phyloP scores from a whole-genome alignment of 1,140 invertebrate species.

The Bombus superbus region DNA sequence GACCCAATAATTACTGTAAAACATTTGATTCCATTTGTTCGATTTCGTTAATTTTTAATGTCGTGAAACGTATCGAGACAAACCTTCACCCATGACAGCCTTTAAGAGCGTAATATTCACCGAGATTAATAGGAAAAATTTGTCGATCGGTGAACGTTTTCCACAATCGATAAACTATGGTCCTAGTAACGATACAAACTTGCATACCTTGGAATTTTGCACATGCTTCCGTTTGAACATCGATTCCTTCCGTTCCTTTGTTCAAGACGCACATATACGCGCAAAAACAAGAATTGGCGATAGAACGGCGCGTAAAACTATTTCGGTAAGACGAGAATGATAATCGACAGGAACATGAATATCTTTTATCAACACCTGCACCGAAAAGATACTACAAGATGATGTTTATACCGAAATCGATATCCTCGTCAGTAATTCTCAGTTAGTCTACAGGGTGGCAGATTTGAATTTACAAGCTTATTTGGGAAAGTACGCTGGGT shows the following conservation, averaged over 20 bases:
- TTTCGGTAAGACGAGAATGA: background rate
- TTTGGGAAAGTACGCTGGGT: background rate
- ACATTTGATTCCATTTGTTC: too few species aligned
- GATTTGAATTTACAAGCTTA: background rate
- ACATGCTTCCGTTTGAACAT: background rate
- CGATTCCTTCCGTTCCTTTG: background rate
- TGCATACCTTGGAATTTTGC: background rate
- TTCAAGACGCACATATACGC: background rate
- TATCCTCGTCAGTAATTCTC: background rate
- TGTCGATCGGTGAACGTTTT: background rate
- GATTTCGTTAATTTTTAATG: too few species aligned
- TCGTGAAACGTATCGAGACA: too few species aligned
- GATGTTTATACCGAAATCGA: background rate
- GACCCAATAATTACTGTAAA: too few species aligned
- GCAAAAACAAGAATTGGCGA: background rate
- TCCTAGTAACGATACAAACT: constrained; percentile 14
- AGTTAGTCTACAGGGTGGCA: background rate
- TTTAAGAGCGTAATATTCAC: background rate
- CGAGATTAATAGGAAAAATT: background rate
- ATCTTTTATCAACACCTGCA: background rate
- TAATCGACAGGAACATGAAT: constrained; percentile 30
- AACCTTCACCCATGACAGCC: too few species aligned
- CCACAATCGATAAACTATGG: background rate
- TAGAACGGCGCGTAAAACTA: background rate
- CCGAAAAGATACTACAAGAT: background rate